phyloP scores from a whole-genome alignment of 2,113 vertebrate genomes.

The Pluvialis apricaria region DNA sequence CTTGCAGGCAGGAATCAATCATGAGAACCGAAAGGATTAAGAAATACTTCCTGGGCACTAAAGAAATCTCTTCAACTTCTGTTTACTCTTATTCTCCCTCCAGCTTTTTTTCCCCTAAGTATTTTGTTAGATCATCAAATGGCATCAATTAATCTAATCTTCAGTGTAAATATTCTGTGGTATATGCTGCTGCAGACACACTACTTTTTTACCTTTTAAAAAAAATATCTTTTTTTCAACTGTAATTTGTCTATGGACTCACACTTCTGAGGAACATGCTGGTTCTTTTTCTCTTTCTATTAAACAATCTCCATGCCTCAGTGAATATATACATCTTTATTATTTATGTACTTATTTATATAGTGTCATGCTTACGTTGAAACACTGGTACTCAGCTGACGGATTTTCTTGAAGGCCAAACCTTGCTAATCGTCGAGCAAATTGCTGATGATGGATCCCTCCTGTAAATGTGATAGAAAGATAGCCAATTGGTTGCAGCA shows the following conservation, averaged over 20 bases:
- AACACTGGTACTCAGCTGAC: background rate
- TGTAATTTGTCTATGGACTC: background rate
- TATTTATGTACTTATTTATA: background rate
- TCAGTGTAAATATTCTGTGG: background rate
- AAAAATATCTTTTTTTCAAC: background rate
- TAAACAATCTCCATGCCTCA: background rate
- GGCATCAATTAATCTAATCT: background rate
- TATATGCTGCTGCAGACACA: background rate
- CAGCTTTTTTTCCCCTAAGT: background rate
- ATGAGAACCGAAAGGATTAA: background rate
- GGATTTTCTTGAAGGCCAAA: background rate
- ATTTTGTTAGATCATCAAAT: background rate
- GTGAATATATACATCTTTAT: background rate
- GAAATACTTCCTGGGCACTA: background rate
- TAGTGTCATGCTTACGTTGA: background rate
- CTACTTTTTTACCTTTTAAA: background rate
- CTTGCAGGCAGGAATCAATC: background rate
- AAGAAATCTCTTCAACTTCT: background rate
- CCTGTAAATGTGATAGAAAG: background rate
- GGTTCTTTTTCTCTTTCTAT: background rate
- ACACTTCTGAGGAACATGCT: background rate
- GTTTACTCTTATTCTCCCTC: background rate
- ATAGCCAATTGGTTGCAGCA: background rate
- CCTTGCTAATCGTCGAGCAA: background rate
- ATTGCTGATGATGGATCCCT: background rate